Evolutionary conservation across 1,140 invertebrate genomes (phyloP), one percentile per base, ranked within the genome.

Genomic region (Dendrolimus kikuchii): DNA sequence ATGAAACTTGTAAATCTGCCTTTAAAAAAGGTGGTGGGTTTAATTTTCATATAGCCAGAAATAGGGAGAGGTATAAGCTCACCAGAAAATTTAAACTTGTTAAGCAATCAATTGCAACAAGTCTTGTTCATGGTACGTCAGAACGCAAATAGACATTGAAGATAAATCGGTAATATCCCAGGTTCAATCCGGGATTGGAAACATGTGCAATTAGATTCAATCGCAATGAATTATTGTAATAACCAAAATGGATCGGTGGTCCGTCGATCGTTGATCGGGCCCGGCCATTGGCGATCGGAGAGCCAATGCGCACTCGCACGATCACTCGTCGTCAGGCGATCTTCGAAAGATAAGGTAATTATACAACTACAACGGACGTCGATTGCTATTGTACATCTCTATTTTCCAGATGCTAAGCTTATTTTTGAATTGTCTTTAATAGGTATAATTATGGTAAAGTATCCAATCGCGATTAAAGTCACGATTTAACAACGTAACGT

Each of bases 161-260:
- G 64, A 74, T 68, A 63, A 49, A 59, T 71, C 66, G 60, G 71
- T 65, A 60, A 66, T 69, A 65, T 59, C 55, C 69, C 68, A 68
- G 68, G 55, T 64, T 68, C 56, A 46, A 42, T 55, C 65, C 74
- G 75, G 70, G 70, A 75, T 74, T 68, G 68, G 73, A 76, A 79
- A 78, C 65, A 63, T 59, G 72, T 66, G 74, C 79, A 82, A 85
- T 85, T 82, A 85, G 75, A 76, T 68, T 66, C 66, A 81, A 82
- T 85, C 72, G 77, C 78, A 73, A 71, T 56, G 64, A 81, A 82
- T 85, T 85, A 85, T 85, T 85, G 79, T 85, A 85, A 85, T 85
- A 81, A 85, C 77, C 73, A 71, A 82, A 85, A 85, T 82, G 69
- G 81, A 81, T 85, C 73, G 73, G 80, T 77, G 69, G 52, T 77